Evolutionary conservation across 2,113 vertebrate genomes (phyloP), one percentile per base, ranked within the genome.

Genomic region (Nothoprocta perdicaria): DNA sequence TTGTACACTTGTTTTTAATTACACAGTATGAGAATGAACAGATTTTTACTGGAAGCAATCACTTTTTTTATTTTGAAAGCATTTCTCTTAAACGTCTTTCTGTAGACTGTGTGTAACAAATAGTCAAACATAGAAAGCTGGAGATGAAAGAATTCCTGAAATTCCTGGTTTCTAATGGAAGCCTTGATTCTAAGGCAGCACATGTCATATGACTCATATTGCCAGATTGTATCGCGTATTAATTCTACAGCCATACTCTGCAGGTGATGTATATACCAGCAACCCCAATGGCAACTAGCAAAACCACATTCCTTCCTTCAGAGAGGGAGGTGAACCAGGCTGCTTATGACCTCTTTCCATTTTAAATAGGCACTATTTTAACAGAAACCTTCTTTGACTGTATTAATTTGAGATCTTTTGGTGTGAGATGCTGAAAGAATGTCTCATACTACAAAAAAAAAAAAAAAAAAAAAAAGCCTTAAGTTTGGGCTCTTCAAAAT

Each of bases 311-410:
- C 94, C 84, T 93, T 88, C 60, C 81, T 75, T 93, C 75, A 48
- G 74, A 92, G 93, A 45, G 73, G 83, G 71, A 76, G 84, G 57
- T 0, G 1, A 60, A 80, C 93, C 58, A 60, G 88, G 85, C 57
- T 77, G 67, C 75, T 85, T 91, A 67, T 83, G 91, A 94, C 95
- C 89, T 14, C 43, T 84, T 95, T 96, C 82, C 92, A 94, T 94
- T 92, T 91, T 91, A 95, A 96, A 83, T 31, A 95, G 95, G 33
- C 4, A 10, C 14, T 72, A 1, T 83, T 93, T 84, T 89, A 69
- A 77, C 72, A 82, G 87, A 43, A 82, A 55, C 33, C 31, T 91
- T 22, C 69, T 90, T 48, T 73, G 71, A 27, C 45, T 87, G 55
- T 87, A 60, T 71, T 84, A 35, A 45, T 88, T 83, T 26, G 35